Conservation (phyloP, 2,113 vertebrate species). For the Nymphicus hollandicus region DNA sequence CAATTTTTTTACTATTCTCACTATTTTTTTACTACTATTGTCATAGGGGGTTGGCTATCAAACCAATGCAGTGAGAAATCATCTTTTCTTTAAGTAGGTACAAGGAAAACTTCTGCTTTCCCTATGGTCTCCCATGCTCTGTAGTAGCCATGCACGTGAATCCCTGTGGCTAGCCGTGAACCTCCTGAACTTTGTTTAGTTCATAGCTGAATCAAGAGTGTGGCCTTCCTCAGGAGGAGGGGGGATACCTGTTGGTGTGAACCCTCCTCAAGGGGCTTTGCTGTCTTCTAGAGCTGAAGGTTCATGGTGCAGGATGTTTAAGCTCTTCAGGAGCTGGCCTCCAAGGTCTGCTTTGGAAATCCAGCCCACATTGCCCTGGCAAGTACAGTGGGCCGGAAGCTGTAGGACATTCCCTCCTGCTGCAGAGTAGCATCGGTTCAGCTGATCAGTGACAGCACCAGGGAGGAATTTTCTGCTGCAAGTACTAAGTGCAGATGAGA, state of each 20-base stretch:
- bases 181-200: neutral
- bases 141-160: neutral
- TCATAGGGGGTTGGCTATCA: neutral
- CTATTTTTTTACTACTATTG: neutral
- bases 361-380: neutral
- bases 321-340: neutral
- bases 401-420: neutral
- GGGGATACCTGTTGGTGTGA: neutral
- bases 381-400: neutral
- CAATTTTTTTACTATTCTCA: neutral
- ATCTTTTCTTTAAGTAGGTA: neutral
- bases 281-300: neutral
- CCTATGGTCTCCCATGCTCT: accelerated
- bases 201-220: neutral
- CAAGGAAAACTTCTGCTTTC: neutral
- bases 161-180: accelerated
- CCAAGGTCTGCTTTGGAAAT: neutral
- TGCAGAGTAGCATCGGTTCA: neutral
- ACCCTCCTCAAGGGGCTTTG: neutral
- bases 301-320: neutral
- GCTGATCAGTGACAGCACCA: conserved; percentile 5
- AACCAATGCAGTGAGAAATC: neutral
- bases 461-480: conserved; percentile 17
- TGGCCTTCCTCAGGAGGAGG: neutral
- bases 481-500: neutral